phyloP scores from a whole-genome alignment of 2,113 vertebrate species.

The Leptobrachium ailaonicum region DNA sequence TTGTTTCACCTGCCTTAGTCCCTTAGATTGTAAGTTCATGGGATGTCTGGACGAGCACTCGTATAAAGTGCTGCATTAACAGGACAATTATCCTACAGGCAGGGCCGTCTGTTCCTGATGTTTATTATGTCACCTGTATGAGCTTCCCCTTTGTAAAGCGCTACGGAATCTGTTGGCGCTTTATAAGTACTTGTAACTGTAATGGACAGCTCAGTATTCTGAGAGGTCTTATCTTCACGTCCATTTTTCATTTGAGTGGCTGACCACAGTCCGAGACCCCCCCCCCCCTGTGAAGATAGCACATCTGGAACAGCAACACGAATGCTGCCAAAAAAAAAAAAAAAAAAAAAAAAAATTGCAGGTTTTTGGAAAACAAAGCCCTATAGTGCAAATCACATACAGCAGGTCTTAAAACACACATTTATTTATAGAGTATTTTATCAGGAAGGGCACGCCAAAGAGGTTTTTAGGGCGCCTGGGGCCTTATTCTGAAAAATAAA shows the following conservation, averaged over 20 bases:
- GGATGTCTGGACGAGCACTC: too few species aligned
- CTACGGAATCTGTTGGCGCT: too few species aligned
- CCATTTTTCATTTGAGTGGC: neutral
- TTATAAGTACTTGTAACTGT: too few species aligned
- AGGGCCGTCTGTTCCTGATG: too few species aligned
- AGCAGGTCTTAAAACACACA: neutral
- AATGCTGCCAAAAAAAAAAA: neutral
- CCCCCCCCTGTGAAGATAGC: neutral
- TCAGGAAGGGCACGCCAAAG: neutral
- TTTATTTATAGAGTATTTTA: neutral
- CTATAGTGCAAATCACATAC: neutral
- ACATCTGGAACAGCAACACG: conserved; percentile 1
- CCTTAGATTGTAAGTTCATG: too few species aligned
- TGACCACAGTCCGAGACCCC: neutral
- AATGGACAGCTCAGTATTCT: neutral
- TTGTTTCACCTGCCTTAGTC: too few species aligned
- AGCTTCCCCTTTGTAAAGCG: too few species aligned
- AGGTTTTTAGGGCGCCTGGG: neutral
- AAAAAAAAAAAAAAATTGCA: neutral
- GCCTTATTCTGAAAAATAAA: neutral
- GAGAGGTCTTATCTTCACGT: neutral
- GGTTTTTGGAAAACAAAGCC: neutral
- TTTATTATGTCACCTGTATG: too few species aligned
- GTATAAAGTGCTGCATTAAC: too few species aligned
- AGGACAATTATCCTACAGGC: too few species aligned